Percentiles rank a stretch among this genome's conserved stretches.
These are phyloP conservation scores for Phyllostomus hastatus DNA, from an alignment of 2,113 vertebrate species.

Conservation along the genomic window DNA sequence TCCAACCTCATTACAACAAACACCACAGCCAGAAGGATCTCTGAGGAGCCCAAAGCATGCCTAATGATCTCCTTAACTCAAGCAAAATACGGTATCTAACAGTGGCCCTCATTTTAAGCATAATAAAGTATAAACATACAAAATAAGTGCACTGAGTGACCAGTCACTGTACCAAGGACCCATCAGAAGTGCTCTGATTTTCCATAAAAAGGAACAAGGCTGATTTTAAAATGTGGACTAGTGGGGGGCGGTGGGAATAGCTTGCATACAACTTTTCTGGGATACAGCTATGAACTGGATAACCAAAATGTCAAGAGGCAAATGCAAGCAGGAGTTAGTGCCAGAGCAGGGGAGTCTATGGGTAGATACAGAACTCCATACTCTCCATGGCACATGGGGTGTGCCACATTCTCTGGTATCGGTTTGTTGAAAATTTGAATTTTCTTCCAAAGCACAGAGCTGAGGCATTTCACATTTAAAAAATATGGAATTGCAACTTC, in stretches of 20 bases:
- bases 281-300: background rate
- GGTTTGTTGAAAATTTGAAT: background rate
- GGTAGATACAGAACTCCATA: background rate
- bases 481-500: background rate
- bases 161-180: background rate
- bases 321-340: background rate
- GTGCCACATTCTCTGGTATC: background rate
- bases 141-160: background rate
- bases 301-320: background rate
- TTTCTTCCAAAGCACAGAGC: background rate
- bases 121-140: background rate
- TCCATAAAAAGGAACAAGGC: background rate
- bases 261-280: background rate
- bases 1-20: conserved; percentile 31
- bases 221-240: background rate
- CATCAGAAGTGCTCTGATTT: background rate
- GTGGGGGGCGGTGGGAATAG: background rate
- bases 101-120: background rate
- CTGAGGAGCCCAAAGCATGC: background rate
- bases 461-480: background rate
- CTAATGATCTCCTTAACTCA: background rate
- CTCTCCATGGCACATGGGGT: background rate
- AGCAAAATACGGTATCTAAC: background rate
- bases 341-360: rapidly evolving
- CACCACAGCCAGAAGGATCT: background rate